A percentile compares a stretch with the other conserved stretches of the same genome.
Conservation (phyloP, 1,140 invertebrate genomes). For the Calycopis cecrops region DNA sequence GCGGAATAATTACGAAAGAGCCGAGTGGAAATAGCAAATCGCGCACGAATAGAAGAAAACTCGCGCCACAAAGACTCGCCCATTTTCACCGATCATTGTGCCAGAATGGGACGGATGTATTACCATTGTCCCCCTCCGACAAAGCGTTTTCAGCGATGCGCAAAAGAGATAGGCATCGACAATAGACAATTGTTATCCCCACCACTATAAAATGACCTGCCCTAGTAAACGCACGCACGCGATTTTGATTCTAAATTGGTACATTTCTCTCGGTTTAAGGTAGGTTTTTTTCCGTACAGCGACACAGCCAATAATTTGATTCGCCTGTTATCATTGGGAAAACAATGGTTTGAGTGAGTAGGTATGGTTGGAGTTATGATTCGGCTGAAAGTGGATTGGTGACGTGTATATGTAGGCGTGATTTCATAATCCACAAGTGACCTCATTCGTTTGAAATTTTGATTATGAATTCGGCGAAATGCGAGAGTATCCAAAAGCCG, state of each 20-base stretch:
- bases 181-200: conserved; percentile 74
- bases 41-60: conserved; percentile 61
- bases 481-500: too few relatives aligned
- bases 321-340: conserved; percentile 64
- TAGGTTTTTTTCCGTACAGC: conserved; percentile 27
- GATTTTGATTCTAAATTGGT: conserved; percentile 31
- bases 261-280: conserved; percentile 26
- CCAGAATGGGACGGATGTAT: conserved; percentile 37
- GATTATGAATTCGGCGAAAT: too few relatives aligned
- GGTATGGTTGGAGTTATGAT: conserved; percentile 38
- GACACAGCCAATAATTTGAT: conserved; percentile 65
- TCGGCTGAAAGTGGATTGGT: conserved; percentile 43
- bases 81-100: conserved; percentile 66
- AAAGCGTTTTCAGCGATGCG: conserved; percentile 50
- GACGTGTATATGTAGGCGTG: conserved; percentile 38
- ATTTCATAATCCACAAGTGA: conserved; percentile 18
- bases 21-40: conserved; percentile 27
- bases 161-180: conserved; percentile 67
- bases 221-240: conserved; percentile 41
- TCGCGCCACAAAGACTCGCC: conserved; percentile 56
- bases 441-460: conserved; percentile 16
- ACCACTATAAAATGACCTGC: conserved; percentile 41
- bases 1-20: conserved; percentile 34
- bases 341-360: conserved; percentile 55
- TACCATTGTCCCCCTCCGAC: conserved; percentile 35